Percentiles rank a stretch among this genome's conserved stretches.
Conservation (phyloP, 1,140 invertebrate genomes). For the Sesamia nonagrioides region DNA sequence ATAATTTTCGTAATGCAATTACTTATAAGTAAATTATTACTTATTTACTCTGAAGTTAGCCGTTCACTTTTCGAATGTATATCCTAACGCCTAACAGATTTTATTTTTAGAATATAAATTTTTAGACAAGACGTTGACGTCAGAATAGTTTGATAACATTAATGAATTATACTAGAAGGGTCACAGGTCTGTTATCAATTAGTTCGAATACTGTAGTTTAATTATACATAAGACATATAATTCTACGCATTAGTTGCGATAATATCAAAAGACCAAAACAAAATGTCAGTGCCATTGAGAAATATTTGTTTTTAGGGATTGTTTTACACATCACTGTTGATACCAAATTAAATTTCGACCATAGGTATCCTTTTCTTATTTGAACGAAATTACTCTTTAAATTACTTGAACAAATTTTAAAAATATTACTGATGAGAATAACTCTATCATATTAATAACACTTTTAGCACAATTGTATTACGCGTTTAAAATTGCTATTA, state of each 20-base stretch:
- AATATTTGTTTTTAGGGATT: not conserved
- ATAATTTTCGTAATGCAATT: conserved; percentile 1
- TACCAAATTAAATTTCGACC: too few relatives aligned
- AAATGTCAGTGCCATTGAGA: not conserved
- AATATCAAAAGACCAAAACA: not conserved
- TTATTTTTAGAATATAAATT: not conserved
- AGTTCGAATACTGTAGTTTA: not conserved
- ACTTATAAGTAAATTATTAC: not conserved
- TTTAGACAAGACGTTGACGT: not conserved
- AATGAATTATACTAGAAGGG: conserved; percentile 14
- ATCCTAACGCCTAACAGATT: too few relatives aligned
- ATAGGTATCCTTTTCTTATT: too few relatives aligned
- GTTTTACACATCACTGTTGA: too few relatives aligned
- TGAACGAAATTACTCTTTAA: too few relatives aligned
- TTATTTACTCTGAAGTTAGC: not conserved
- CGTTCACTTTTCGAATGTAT: not conserved
- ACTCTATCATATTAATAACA: too few relatives aligned
- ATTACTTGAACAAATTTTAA: too few relatives aligned
- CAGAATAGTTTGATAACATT: conserved; percentile 10
- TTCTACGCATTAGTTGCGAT: not conserved
- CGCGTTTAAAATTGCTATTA: too few relatives aligned
- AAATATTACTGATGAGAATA: too few relatives aligned
- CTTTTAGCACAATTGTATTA: too few relatives aligned
- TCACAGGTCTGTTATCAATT: conserved; percentile 25
- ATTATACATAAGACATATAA: not conserved